These are phyloP conservation scores for Ceratina australensis DNA, from an alignment of 1,140 invertebrate species.

Conservation along the genomic window DNA sequence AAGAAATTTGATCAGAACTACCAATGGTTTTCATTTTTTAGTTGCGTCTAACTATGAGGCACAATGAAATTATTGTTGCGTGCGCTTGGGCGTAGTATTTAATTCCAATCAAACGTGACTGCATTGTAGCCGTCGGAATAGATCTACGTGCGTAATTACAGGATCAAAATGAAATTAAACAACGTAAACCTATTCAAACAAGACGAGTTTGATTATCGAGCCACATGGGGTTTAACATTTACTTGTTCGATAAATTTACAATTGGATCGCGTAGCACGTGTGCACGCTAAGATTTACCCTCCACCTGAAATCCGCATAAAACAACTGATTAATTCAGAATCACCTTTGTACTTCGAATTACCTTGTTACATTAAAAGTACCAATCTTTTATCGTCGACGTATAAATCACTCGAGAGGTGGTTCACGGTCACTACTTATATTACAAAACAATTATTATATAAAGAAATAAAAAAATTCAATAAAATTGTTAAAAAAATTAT, in stretches of 20 bases:
- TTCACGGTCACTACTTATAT: too few species aligned
- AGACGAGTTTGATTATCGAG: constrained; percentile 24
- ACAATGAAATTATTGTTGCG: neutral
- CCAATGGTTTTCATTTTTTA: too few species aligned
- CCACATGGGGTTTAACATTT: constrained; percentile 14
- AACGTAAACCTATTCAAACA: constrained; percentile 20
- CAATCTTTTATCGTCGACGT: too few species aligned
- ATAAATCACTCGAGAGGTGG: too few species aligned
- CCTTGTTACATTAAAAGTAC: neutral
- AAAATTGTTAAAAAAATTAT: too few species aligned
- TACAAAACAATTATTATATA: too few species aligned
- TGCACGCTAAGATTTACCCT: neutral
- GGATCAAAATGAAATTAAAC: constrained; percentile 23
- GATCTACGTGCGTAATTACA: constrained; percentile 16
- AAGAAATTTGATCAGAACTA: too few species aligned
- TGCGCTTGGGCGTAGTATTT: neutral
- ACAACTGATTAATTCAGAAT: neutral
- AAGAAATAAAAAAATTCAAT: too few species aligned
- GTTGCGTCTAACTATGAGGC: too few species aligned
- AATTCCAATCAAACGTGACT: constrained; percentile 7
- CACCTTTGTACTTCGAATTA: too few species aligned
- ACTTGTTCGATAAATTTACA: neutral
- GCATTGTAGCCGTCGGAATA: neutral
- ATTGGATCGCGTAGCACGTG: neutral
- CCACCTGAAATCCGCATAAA: neutral